phyloP scores from a whole-genome alignment of 2,888 invertebrate species.

The Teleiodes luculella region DNA sequence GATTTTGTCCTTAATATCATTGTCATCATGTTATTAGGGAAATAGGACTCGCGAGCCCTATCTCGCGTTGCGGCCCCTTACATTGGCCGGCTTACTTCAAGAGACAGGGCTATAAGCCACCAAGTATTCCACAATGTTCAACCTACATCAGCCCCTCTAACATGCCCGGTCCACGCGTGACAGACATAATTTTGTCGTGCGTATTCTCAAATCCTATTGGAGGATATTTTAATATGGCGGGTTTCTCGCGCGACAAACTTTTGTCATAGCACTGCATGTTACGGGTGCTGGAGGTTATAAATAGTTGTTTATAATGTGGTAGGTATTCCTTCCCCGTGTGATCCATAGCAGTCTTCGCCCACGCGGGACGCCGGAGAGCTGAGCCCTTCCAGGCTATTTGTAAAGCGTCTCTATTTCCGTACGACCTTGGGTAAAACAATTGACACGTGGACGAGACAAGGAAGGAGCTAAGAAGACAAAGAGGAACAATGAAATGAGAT shows the following conservation, averaged over 20 bases:
- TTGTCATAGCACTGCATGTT: no score
- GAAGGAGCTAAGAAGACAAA: not conserved
- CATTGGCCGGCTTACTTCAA: no score
- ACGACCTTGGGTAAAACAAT: slow-evolving; percentile 4
- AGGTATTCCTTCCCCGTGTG: slow-evolving; percentile 42
- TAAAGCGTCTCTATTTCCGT: not conserved
- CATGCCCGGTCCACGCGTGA: no score
- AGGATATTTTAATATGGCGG: no score
- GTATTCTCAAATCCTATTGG: no score
- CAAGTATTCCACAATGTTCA: not conserved
- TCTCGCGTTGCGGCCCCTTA: no score
- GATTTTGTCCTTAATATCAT: no score
- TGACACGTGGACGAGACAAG: not conserved
- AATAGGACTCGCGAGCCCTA: no score
- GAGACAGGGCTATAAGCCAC: no score
- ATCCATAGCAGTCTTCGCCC: slow-evolving; percentile 10
- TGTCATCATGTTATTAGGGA: no score
- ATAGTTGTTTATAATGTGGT: not conserved
- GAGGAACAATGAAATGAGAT: not conserved
- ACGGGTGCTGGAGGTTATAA: not conserved
- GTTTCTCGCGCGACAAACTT: no score
- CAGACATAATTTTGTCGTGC: no score
- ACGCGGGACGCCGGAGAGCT: not conserved
- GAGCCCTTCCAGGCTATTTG: slow-evolving; percentile 4
- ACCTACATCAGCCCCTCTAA: not conserved